Evolutionary conservation across 1,140 invertebrate genomes (phyloP).

Genomic region (Melitaea cinxia): DNA sequence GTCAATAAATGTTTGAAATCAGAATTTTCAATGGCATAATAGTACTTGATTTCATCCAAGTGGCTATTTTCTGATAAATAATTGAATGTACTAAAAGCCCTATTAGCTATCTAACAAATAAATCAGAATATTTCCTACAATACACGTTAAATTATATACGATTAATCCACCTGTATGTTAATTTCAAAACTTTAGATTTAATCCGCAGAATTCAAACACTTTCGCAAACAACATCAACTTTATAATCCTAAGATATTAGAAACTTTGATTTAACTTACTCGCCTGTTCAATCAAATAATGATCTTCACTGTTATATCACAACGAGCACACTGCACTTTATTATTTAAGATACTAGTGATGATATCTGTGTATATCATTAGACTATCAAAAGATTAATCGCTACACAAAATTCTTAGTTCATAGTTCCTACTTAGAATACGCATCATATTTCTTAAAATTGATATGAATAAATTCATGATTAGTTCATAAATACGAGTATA

Average conservation of each 20-base stretch:
- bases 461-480: too few species aligned
- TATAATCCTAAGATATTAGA: conserved; percentile 1
- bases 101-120: too few species aligned
- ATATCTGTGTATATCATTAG: neutral
- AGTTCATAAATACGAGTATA: too few species aligned
- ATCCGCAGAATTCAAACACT: conserved; percentile 9
- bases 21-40: too few species aligned
- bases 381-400: too few species aligned
- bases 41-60: too few species aligned
- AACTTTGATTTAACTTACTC: conserved; percentile 4
- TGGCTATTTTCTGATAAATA: too few species aligned
- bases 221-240: conserved; percentile 5
- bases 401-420: too few species aligned
- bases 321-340: neutral
- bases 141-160: neutral
- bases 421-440: too few species aligned
- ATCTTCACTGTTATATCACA: conserved; percentile 2
- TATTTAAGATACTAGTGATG: neutral
- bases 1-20: too few species aligned
- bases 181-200: neutral
- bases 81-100: too few species aligned
- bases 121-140: neutral
- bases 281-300: conserved; percentile 2
- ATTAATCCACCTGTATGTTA: neutral
- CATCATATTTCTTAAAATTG: too few species aligned